These are phyloP conservation scores for Anolis sagrei DNA, from an alignment of 2,113 vertebrate genomes.

Conservation along the genomic window DNA sequence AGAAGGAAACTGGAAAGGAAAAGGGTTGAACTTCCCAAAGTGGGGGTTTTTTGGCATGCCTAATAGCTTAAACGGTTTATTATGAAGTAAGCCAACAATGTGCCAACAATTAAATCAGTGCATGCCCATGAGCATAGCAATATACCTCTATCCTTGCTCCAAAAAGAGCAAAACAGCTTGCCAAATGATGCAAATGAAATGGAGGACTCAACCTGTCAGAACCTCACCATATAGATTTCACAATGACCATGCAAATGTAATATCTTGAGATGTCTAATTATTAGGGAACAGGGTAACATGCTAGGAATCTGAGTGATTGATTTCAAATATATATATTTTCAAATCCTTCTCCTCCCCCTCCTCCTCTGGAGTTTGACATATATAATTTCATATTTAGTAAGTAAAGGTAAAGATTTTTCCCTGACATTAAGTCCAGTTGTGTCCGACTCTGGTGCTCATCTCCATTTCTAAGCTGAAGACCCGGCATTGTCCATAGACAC, in stretches of 20 bases:
- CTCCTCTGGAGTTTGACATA: not conserved
- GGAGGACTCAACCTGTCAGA: not conserved
- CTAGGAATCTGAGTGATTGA: no score
- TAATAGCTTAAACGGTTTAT: conserved; percentile 43
- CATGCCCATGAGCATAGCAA: not conserved
- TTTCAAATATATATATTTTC: no score
- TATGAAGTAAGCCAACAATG: conserved; percentile 9
- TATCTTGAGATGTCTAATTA: not conserved
- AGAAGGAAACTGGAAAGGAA: conserved; percentile 11
- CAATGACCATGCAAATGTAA: not conserved
- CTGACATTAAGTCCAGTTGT: no score
- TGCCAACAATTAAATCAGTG: not conserved
- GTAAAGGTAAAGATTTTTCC: no score
- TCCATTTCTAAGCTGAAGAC: no score
- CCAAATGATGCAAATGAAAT: conserved; percentile 32
- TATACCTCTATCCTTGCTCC: conserved; percentile 25
- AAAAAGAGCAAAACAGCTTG: conserved; percentile 40
- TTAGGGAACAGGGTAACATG: not conserved
- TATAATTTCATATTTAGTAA: no score
- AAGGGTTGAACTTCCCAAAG: not conserved
- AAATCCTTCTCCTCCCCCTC: no score
- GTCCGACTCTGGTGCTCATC: no score
- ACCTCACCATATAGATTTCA: not conserved
- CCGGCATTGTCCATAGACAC: no score
- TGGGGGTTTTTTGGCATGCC: conserved; percentile 1